phyloP scores from a whole-genome alignment of 1,140 invertebrate species.

The Drosophila pseudoananassae region DNA sequence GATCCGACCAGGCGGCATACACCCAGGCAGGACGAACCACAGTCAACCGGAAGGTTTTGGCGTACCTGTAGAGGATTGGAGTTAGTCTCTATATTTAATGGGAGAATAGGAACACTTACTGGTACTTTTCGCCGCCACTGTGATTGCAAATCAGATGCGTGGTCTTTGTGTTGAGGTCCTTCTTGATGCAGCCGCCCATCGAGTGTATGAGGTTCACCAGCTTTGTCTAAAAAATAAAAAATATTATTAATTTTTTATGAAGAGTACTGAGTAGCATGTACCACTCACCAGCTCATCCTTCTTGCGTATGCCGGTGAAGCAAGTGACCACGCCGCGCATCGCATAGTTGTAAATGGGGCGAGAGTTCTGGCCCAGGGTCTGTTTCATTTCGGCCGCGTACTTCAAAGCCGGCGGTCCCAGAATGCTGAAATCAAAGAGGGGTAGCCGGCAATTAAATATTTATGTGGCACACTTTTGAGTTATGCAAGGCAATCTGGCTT shows the following conservation, averaged over 20 bases:
- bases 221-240: slow-evolving; percentile 86
- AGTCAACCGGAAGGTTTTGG: slow-evolving; percentile 94
- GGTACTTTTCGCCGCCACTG: slow-evolving; percentile 94
- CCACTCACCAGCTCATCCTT: slow-evolving; percentile 92
- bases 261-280: not conserved
- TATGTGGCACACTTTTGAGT: slow-evolving; percentile 79
- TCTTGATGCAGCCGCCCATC: slow-evolving; percentile 97
- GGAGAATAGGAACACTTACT: slow-evolving; percentile 71
- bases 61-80: slow-evolving; percentile 87
- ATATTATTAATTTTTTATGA: not conserved
- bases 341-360: slow-evolving; percentile 93
- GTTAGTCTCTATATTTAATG: not conserved
- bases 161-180: slow-evolving; percentile 93
- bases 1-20: slow-evolving; percentile 91
- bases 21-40: slow-evolving; percentile 96
- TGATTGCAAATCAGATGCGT: slow-evolving; percentile 96
- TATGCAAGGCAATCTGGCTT: slow-evolving; percentile 73
- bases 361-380: slow-evolving; percentile 88
- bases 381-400: slow-evolving; percentile 89
- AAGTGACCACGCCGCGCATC: slow-evolving; percentile 93
- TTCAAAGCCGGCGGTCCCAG: slow-evolving; percentile 91
- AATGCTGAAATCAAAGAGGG: slow-evolving; percentile 85
- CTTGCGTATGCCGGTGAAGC: slow-evolving; percentile 95
- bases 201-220: slow-evolving; percentile 94
- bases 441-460: slow-evolving; percentile 70